These are phyloP conservation scores for Typhlomys cinereus DNA, from an alignment of 2,113 vertebrate species.

Conservation along the genomic window DNA sequence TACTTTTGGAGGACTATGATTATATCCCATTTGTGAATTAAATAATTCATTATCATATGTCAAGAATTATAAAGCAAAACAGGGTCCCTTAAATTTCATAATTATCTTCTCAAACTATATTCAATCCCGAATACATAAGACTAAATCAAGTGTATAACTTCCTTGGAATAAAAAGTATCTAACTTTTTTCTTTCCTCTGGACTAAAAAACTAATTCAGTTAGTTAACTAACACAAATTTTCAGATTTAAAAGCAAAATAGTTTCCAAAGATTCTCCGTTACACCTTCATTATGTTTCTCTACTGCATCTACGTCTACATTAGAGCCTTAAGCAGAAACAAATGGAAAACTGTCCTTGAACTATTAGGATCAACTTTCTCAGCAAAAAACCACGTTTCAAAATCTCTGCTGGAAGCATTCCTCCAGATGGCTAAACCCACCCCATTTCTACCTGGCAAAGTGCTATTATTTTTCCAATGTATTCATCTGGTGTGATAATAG, in stretches of 20 bases:
- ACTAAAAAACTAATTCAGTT: not conserved
- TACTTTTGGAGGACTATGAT: not conserved
- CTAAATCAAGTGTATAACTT: not conserved
- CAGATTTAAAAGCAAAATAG: conserved; percentile 42
- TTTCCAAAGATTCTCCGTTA: no score
- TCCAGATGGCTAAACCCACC: not conserved
- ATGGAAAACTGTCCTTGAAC: not conserved
- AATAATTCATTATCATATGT: no score
- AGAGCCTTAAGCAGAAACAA: accelerated
- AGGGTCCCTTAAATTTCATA: not conserved
- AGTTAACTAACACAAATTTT: not conserved
- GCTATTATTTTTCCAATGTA: conserved; percentile 93
- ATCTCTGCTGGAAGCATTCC: not conserved
- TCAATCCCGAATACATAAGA: not conserved
- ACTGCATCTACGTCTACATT: not conserved
- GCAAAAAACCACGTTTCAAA: not conserved
- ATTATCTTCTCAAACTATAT: conserved; percentile 27
- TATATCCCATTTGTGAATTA: not conserved
- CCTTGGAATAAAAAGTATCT: not conserved
- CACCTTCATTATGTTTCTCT: not conserved
- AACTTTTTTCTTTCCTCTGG: not conserved
- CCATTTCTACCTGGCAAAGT: conserved; percentile 92
- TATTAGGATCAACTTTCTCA: not conserved
- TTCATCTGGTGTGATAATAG: conserved; percentile 92
- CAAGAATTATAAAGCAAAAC: conserved; percentile 20